Conservation (phyloP, 2,797 vertebrate species). For the Pipistrellus kuhlii region DNA sequence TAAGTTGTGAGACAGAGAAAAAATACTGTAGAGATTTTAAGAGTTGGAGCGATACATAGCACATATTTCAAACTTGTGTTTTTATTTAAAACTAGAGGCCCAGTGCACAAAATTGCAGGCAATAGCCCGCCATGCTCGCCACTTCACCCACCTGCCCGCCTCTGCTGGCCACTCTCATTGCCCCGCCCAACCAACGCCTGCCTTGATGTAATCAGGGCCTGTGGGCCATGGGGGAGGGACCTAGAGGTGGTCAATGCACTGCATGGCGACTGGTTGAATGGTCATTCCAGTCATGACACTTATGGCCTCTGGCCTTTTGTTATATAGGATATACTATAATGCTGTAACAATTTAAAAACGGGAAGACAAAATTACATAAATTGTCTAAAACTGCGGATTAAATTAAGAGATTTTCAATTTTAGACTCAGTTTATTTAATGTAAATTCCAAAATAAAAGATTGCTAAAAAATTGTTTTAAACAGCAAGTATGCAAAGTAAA, state of each 20-base stretch:
- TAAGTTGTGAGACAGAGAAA: slow-evolving; percentile 39
- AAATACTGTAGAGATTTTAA: background rate
- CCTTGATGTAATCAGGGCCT: too few species aligned
- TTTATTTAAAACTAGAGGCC: background rate
- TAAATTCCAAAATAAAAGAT: background rate
- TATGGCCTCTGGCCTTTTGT: too few species aligned
- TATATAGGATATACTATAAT: background rate
- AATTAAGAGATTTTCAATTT: background rate
- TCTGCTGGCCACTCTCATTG: too few species aligned
- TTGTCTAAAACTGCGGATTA: background rate
- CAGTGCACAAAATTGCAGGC: too few species aligned
- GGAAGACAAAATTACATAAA: background rate
- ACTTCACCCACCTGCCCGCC: too few species aligned
- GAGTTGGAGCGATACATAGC: background rate
- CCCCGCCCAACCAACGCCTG: too few species aligned
- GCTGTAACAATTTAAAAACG: background rate
- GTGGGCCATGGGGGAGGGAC: too few species aligned
- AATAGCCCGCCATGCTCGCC: fast-evolving
- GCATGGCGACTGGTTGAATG: too few species aligned
- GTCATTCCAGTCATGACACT: too few species aligned
- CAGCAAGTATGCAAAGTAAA: background rate
- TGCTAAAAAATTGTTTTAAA: slow-evolving; percentile 32
- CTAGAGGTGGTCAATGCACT: too few species aligned
- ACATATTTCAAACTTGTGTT: background rate
- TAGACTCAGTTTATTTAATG: background rate